A percentile compares a stretch with the other conserved stretches of the same genome.
These are phyloP conservation scores for Diaphora mendica DNA, from an alignment of 2,888 invertebrate genomes.

Conservation along the genomic window DNA sequence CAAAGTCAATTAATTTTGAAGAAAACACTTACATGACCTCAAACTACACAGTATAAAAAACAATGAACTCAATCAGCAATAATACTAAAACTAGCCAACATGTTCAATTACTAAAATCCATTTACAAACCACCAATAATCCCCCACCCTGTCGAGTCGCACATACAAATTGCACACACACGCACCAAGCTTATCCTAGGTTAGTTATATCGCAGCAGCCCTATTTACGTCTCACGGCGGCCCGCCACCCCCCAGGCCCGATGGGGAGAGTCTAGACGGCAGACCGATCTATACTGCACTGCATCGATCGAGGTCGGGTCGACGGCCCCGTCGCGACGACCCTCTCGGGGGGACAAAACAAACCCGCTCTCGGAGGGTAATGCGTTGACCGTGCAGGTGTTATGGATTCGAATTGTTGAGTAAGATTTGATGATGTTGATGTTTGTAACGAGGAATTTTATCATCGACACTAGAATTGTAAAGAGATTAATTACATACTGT, in stretches of 20 bases:
- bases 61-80: background rate
- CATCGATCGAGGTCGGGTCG: conserved; percentile 76
- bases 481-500: background rate
- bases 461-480: background rate
- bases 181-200: conserved; percentile 52
- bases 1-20: background rate
- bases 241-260: conserved; percentile 35
- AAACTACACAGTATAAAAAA: background rate
- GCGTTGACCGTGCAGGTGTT: conserved; percentile 75
- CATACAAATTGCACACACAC: conserved; percentile 30
- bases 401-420: conserved; percentile 51
- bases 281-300: conserved; percentile 83
- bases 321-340: conserved; percentile 60
- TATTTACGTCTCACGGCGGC: conserved; percentile 51
- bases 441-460: background rate
- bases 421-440: conserved; percentile 34
- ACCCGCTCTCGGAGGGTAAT: conserved; percentile 59
- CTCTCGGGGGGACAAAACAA: conserved; percentile 68
- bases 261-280: conserved; percentile 78
- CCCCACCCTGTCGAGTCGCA: conserved; percentile 12
- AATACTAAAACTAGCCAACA: background rate
- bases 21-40: too few species aligned
- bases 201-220: conserved; percentile 54
- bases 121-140: conserved; percentile 20
- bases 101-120: conserved; percentile 17